Conservation (phyloP, 2,888 invertebrate species). For the Lordiphosa andalusiaca region DNA sequence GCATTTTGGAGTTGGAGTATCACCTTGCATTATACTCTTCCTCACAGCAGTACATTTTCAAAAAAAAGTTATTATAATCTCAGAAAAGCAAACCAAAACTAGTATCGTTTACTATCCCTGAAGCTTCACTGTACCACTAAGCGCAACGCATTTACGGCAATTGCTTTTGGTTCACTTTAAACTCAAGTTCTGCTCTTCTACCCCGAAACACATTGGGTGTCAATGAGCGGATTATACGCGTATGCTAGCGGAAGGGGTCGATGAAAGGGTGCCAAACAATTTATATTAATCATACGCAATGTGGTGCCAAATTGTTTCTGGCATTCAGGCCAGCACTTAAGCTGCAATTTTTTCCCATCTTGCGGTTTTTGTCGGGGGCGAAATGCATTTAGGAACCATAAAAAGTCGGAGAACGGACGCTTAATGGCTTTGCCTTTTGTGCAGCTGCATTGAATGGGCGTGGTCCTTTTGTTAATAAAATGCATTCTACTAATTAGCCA, state of each 20-base stretch:
- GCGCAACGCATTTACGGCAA: not conserved
- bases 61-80: no score
- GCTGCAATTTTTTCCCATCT: constrained; percentile 16
- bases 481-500: constrained; percentile 9
- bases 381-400: no score
- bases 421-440: not conserved
- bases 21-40: no score
- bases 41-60: no score
- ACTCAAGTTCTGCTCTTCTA: constrained; percentile 10
- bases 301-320: constrained; percentile 54
- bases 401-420: no score
- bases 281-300: constrained; percentile 65
- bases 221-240: constrained; percentile 10
- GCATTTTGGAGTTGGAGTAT: no score
- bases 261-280: constrained; percentile 33
- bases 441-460: constrained; percentile 5
- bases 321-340: constrained; percentile 21
- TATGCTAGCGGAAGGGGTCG: not conserved
- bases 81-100: no score
- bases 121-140: not conserved
- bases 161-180: constrained; percentile 12
- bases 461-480: not conserved
- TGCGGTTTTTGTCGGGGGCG: not conserved
- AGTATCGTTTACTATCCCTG: no score
- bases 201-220: constrained; percentile 5